These are phyloP conservation scores for Steinernema hermaphroditum DNA, from an alignment of 2,888 invertebrate genomes.

Conservation along the genomic window DNA sequence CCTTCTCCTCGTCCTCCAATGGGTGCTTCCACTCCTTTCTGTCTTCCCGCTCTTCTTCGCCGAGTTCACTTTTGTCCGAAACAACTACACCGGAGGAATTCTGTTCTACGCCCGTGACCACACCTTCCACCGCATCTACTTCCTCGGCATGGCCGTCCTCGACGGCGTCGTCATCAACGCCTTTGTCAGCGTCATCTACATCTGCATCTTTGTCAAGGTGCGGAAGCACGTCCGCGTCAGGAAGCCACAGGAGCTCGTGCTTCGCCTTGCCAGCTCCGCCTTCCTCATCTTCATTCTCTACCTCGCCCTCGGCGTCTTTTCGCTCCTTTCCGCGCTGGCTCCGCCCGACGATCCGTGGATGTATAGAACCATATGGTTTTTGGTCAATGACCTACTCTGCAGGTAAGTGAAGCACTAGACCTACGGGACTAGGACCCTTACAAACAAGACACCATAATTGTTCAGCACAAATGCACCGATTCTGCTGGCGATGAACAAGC, in stretches of 20 bases:
- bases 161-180: conserved; percentile 52
- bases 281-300: conserved; percentile 55
- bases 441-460: conserved; percentile 4
- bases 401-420: conserved; percentile 42
- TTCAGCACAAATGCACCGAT: conserved; percentile 48
- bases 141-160: conserved; percentile 47
- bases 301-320: conserved; percentile 48
- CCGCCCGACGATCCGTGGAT: conserved; percentile 50
- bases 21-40: conserved; percentile 48
- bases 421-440: conserved; percentile 24
- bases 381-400: conserved; percentile 55
- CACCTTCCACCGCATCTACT: conserved; percentile 49
- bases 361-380: conserved; percentile 53
- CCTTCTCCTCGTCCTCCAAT: conserved; percentile 46
- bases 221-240: conserved; percentile 50
- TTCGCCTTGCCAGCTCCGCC: conserved; percentile 51
- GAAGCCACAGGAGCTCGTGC: conserved; percentile 49
- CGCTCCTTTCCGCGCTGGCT: conserved; percentile 47
- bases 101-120: conserved; percentile 47
- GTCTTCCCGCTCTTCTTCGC: conserved; percentile 48
- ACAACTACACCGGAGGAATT: conserved; percentile 42
- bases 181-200: conserved; percentile 49
- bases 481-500: conserved; percentile 47
- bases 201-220: conserved; percentile 51
- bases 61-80: conserved; percentile 47